Evolutionary conservation across 1,140 invertebrate species (phyloP).

Genomic region (Myzus persicae): DNA sequence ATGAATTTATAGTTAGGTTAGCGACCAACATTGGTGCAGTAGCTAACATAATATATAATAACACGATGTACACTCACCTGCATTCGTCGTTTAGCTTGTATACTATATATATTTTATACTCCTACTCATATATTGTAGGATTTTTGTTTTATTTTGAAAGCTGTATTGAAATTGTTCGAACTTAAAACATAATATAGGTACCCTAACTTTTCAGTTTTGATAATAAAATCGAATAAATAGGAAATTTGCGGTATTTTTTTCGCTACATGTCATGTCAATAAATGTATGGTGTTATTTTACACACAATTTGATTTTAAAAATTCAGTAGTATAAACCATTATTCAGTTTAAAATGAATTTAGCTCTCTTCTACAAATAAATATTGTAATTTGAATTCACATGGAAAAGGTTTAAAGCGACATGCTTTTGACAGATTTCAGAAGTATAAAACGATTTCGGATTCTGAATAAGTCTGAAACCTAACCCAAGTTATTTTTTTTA

Average conservation of each 20-base stretch:
- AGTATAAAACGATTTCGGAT: slow-evolving; percentile 19
- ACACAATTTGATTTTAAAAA: neutral
- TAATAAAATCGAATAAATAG: neutral
- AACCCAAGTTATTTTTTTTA: neutral
- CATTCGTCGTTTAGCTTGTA: neutral
- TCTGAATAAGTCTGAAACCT: neutral
- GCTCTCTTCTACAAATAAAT: neutral
- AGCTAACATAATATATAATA: neutral
- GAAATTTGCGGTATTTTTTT: neutral
- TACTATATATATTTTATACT: too few relatives aligned
- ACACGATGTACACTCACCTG: neutral
- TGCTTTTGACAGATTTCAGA: neutral
- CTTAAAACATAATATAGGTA: neutral
- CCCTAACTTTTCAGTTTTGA: neutral
- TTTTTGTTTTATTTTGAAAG: neutral
- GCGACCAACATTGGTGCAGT: neutral
- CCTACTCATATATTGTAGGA: neutral
- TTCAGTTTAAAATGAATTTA: neutral
- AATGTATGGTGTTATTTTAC: neutral
- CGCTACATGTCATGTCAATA: neutral
- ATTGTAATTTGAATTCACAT: neutral
- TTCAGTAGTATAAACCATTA: neutral
- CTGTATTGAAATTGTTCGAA: neutral
- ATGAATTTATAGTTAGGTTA: too few relatives aligned
- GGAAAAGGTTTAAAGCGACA: neutral